Conservation (phyloP, 2,797 vertebrate genomes). For the Anniella stebbinsi region DNA sequence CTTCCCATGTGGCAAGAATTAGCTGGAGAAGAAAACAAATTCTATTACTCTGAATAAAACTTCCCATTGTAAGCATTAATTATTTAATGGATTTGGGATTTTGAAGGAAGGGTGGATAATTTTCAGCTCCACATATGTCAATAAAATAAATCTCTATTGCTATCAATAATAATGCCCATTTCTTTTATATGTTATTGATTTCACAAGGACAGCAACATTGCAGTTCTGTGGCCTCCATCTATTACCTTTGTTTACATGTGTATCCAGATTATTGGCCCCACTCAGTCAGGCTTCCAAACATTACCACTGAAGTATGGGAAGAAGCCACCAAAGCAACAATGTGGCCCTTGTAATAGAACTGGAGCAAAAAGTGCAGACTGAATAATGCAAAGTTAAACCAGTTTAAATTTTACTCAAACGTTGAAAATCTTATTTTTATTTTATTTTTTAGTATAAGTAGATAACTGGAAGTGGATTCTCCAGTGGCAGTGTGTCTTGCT, state of each 20-base stretch:
- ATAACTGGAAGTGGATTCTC: background rate
- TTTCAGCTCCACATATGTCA: background rate
- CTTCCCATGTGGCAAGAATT: conserved; percentile 85
- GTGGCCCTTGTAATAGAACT: background rate
- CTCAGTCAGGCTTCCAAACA: background rate
- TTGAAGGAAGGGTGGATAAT: background rate
- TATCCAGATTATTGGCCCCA: background rate
- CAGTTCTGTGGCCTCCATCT: too few species aligned
- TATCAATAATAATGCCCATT: background rate
- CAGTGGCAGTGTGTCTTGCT: background rate
- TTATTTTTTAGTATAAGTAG: background rate
- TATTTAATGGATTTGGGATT: background rate
- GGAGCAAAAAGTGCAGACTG: background rate
- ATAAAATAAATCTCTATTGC: background rate
- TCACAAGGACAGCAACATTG: background rate
- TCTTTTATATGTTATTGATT: background rate
- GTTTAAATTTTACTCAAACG: background rate
- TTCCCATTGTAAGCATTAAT: background rate
- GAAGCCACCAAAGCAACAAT: too few species aligned
- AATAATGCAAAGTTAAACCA: background rate
- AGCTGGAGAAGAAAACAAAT: conserved; percentile 78
- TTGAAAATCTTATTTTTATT: background rate
- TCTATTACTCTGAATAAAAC: background rate
- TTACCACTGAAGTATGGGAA: background rate
- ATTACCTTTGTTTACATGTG: background rate